These are phyloP conservation scores for Microcebus ravelobensis DNA, from an alignment of 2,113 vertebrate species.

Conservation along the genomic window DNA sequence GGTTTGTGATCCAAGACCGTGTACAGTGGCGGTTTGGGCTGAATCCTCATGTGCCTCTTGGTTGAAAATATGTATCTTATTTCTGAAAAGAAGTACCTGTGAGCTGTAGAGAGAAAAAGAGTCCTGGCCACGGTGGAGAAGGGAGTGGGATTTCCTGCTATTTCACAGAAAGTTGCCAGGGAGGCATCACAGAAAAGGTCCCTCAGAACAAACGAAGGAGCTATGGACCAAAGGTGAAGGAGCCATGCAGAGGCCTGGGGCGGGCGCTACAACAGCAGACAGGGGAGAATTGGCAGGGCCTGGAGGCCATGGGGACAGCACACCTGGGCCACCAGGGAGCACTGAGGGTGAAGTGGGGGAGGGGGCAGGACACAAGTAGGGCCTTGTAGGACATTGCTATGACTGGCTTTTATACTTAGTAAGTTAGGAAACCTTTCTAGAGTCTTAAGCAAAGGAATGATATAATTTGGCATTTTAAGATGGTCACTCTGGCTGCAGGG, in stretches of 20 bases:
- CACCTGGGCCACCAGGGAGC: not conserved
- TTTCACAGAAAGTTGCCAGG: not conserved
- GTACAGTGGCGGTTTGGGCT: not conserved
- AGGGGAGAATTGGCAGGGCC: not conserved
- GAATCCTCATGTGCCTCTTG: not conserved
- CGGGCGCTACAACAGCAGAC: fast-evolving
- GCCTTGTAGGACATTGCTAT: not conserved
- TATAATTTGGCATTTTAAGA: not conserved
- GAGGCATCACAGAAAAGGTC: not conserved
- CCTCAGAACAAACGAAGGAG: not conserved
- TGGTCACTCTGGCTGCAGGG: not conserved
- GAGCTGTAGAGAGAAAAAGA: not conserved
- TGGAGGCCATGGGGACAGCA: no score
- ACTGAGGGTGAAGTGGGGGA: not conserved
- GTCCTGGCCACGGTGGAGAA: not conserved
- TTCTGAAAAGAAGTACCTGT: not conserved
- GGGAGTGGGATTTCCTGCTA: not conserved
- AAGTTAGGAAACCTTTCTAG: not conserved
- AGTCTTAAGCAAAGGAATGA: not conserved
- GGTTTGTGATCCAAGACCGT: not conserved
- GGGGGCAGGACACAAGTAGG: not conserved
- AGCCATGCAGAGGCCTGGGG: not conserved
- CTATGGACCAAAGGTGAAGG: not conserved
- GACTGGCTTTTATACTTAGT: not conserved
- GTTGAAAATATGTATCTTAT: no score